Base-by-base conservation (phyloP, 1,140 invertebrate species). In the Zophobas morio region DNA sequence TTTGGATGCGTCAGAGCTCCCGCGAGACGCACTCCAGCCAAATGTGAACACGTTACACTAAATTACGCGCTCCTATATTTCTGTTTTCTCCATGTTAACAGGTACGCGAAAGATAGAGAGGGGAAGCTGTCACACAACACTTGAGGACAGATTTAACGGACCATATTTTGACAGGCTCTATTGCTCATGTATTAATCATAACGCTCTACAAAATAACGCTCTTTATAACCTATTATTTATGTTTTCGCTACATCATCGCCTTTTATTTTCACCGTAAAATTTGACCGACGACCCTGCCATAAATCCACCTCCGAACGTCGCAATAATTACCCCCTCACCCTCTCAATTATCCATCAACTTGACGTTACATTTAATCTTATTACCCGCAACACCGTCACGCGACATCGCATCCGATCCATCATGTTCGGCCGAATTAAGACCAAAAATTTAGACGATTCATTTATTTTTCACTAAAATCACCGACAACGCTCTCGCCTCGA, bases 1-100 rank as follows among this genome's bases (percentile, higher is more conserved):
- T 76, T 70, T 35, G 42, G 49, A 75, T 76, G 60, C 57, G 60
- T 70, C 60, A 54, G 60, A 56, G 57, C 47, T 56, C 75, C 75
- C 57, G 74, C 74, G 75, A 76, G 63, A 76, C 63, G 57, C 47
- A 70, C 75, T 70, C 47, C 63, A 66, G 53, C 75, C 63, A 76
- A 70, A 76, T 76, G 75, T 70, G 75, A 76, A 76, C 75, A 76
- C 75, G 75, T 76, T 76, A 76, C 47, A 70, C 75, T 76, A 76
- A 76, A 76, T 76, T 76, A 76, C 63, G 46, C 47, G 75, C 75
- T 53, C 46, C 72, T 74, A 74, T 74, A 74, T 70, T 70, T 76
- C 75, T 70, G 47, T 51, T 70, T 70, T 76, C 75, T 70, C 6
- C 20, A 6, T 76, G 60, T 70, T 54, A 70, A 76, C 75, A 63